These are phyloP conservation scores for Molossus molossus DNA, from an alignment of 2,797 vertebrate species.

Conservation along the genomic window DNA sequence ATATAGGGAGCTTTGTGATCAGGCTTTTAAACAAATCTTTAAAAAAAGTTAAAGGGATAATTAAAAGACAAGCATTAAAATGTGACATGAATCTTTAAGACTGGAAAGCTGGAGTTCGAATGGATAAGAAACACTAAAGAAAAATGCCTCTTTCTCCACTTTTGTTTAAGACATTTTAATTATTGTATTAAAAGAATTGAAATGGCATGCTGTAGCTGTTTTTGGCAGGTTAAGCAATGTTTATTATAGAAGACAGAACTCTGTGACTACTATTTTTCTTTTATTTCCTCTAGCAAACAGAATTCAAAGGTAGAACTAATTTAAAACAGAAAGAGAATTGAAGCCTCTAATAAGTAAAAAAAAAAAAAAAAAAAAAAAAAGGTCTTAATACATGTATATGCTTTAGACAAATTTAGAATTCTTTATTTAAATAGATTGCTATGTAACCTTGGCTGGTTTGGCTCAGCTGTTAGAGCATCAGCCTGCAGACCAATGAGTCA, in stretches of 20 bases:
- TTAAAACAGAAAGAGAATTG: constrained; percentile 17
- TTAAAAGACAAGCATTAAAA: not conserved
- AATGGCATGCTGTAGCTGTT: not conserved
- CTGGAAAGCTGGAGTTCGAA: not conserved
- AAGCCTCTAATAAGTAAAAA: not conserved
- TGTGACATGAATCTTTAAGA: not conserved
- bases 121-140: not conserved
- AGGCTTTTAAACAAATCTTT: not conserved
- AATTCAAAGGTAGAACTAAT: not conserved
- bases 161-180: not conserved
- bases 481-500: too few relatives aligned
- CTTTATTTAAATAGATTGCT: not conserved
- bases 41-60: not conserved
- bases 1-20: not conserved
- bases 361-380: not conserved
- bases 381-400: not conserved
- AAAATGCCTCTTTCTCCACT: not conserved
- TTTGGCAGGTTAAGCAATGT: not conserved
- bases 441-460: not conserved
- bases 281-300: not conserved
- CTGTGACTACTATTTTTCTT: not conserved
- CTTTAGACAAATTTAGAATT: constrained; percentile 22
- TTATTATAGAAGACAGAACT: not conserved
- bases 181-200: constrained; percentile 16
- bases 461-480: too few relatives aligned